These are phyloP conservation scores for Gavialis gangeticus DNA, from an alignment of 2,113 vertebrate species.

Conservation along the genomic window DNA sequence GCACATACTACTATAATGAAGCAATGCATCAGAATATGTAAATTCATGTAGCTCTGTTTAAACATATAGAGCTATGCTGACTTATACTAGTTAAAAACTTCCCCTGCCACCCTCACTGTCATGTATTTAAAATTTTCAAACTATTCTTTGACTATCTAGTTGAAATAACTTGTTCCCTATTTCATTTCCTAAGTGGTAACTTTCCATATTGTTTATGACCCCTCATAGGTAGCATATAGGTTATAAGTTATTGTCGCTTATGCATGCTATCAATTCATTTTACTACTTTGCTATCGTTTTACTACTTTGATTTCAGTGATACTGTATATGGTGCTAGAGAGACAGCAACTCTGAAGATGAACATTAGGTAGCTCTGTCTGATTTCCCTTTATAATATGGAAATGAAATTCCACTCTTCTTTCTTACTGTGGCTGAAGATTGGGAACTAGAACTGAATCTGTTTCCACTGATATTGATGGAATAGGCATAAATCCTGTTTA, in stretches of 20 bases:
- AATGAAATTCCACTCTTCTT: background rate
- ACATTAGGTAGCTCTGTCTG: background rate
- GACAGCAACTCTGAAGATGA: background rate
- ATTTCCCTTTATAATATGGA: background rate
- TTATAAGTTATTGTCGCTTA: background rate
- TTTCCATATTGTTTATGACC: background rate
- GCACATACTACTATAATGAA: rapidly evolving
- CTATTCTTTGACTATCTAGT: rapidly evolving
- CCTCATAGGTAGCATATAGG: background rate
- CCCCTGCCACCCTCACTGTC: rapidly evolving
- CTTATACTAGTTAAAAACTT: background rate
- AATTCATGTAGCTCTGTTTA: background rate
- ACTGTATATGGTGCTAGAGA: background rate
- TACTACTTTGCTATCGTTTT: background rate
- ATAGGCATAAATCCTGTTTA: too few relatives aligned
- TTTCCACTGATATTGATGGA: background rate
- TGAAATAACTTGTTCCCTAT: background rate
- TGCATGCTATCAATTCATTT: background rate
- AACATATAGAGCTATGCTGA: background rate
- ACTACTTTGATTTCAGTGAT: background rate
- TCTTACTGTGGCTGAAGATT: background rate
- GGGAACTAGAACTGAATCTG: background rate
- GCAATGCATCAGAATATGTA: background rate
- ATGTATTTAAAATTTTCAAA: background rate
- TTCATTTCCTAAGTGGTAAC: background rate